Percentiles rank a stretch among this genome's conserved stretches.
These are phyloP conservation scores for Actenoides lindsayi DNA, from an alignment of 2,113 vertebrate species.

Conservation along the genomic window DNA sequence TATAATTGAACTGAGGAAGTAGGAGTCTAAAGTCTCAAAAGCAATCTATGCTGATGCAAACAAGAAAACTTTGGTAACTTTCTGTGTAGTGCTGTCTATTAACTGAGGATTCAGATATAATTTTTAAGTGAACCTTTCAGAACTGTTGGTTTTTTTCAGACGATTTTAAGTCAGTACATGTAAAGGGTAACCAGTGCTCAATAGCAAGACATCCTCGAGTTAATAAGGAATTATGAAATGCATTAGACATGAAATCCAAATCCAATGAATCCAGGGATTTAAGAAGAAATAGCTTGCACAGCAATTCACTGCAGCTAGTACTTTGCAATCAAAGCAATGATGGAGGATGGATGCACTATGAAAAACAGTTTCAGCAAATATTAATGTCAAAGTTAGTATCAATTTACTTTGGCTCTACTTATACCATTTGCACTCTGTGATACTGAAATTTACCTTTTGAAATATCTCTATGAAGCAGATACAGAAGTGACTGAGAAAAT, in stretches of 20 bases:
- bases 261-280: slow-evolving; percentile 8
- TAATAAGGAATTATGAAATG: slow-evolving; percentile 34
- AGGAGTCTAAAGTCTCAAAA: neutral
- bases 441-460: neutral
- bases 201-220: neutral
- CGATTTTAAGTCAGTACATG: neutral
- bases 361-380: slow-evolving; percentile 32
- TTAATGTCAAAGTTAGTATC: neutral
- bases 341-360: neutral
- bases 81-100: neutral
- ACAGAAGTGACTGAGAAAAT: neutral
- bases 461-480: neutral
- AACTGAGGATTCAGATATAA: neutral
- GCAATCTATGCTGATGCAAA: slow-evolving; percentile 14
- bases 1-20: neutral
- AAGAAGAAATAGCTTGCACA: neutral
- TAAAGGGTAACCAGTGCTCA: neutral
- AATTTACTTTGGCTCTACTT: neutral
- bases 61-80: neutral
- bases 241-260: slow-evolving; percentile 24
- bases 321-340: neutral
- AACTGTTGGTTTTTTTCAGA: neutral
- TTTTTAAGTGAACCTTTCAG: neutral
- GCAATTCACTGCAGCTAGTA: neutral
- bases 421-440: neutral